Conservation (phyloP, 2,797 vertebrate species). For the Lateolabrax maculatus region DNA sequence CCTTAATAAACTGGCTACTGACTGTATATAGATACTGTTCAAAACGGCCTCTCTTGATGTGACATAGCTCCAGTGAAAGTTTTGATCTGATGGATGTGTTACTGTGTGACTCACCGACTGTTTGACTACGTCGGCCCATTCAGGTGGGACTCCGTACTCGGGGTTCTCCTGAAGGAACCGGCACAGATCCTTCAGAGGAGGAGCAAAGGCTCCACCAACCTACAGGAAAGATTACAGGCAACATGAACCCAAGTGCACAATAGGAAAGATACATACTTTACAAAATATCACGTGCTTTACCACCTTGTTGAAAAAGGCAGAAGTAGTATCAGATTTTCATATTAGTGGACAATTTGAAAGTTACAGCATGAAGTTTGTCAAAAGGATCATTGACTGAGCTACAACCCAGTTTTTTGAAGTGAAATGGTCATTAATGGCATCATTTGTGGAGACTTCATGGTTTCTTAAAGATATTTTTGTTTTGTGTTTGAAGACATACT, state of each 20-base stretch:
- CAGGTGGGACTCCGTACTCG: conserved; percentile 98
- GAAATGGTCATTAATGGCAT: not conserved
- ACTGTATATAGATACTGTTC: not conserved
- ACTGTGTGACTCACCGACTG: conserved; percentile 91
- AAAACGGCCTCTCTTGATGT: not conserved
- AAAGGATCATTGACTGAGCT: not conserved
- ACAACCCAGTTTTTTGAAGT: not conserved
- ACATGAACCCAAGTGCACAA: conserved; percentile 7
- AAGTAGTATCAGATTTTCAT: not conserved
- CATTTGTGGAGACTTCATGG: not conserved
- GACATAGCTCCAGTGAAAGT: not conserved
- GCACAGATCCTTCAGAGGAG: conserved; percentile 96
- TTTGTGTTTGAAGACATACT: not conserved
- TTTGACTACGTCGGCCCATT: conserved; percentile 98
- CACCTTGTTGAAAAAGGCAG: not conserved
- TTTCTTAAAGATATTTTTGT: no score
- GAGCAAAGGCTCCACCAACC: conserved; percentile 99
- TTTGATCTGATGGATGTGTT: not conserved
- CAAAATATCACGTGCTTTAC: not conserved
- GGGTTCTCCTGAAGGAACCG: conserved; percentile 98
- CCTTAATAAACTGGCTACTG: not conserved
- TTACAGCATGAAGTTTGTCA: not conserved
- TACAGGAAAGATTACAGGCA: conserved; percentile 70
- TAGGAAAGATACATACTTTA: not conserved
- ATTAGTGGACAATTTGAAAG: not conserved